Conservation (phyloP, 53 echinoderm and acorn worm species). For the Actinopyga echinites region DNA sequence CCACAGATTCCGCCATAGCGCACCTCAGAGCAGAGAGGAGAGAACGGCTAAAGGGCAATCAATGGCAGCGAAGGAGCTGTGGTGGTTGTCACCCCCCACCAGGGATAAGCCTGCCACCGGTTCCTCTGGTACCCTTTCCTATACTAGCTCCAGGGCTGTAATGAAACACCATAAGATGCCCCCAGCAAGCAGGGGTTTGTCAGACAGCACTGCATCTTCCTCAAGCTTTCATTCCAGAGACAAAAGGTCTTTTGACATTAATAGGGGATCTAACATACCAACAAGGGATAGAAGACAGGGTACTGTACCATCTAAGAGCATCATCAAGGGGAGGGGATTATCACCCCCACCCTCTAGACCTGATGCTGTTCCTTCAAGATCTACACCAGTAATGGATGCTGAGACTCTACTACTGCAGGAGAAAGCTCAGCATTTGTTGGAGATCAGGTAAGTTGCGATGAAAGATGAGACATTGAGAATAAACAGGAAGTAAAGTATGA, state of each 20-base stretch:
- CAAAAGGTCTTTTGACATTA: too few relatives aligned
- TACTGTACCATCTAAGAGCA: background rate
- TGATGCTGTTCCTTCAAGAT: background rate
- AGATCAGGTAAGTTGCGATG: constrained; percentile 56
- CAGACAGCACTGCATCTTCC: background rate
- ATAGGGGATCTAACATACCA: too few relatives aligned
- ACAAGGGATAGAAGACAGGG: too few relatives aligned
- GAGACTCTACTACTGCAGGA: constrained; percentile 66
- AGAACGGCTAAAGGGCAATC: constrained; percentile 34
- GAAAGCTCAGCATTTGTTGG: constrained; percentile 76
- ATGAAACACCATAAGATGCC: too few relatives aligned
- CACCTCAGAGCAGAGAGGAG: constrained; percentile 75
- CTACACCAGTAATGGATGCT: background rate
- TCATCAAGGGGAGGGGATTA: background rate
- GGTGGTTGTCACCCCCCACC: constrained; percentile 66
- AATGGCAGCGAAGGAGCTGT: constrained; percentile 49
- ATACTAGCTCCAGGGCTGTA: too few relatives aligned
- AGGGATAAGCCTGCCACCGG: background rate
- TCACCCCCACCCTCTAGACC: background rate
- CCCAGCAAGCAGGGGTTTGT: background rate
- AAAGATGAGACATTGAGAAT: too few relatives aligned
- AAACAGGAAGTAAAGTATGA: too few relatives aligned
- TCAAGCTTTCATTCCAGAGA: too few relatives aligned
- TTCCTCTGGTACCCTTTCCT: too few relatives aligned
- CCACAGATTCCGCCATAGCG: constrained; percentile 75